Conservation (phyloP, 2,113 vertebrate species). For the Petroica traversi region DNA sequence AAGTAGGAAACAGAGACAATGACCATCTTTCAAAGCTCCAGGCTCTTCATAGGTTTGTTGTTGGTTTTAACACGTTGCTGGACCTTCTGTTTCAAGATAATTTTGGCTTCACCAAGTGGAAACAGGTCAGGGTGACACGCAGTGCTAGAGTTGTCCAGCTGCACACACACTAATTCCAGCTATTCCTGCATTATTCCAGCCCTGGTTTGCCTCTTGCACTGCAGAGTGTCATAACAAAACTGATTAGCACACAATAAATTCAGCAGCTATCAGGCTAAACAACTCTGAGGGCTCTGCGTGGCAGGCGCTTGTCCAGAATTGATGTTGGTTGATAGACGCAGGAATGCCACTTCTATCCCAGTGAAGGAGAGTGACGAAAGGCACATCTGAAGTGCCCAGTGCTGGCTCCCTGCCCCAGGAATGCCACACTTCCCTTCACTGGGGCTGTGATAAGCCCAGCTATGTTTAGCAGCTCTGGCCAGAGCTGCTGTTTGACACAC, state of each 20-base stretch:
- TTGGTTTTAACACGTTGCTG: neutral
- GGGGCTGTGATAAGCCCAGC: constrained; percentile 51
- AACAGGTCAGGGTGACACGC: neutral
- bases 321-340: neutral
- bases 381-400: constrained; percentile 18
- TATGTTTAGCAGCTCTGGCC: constrained; percentile 32
- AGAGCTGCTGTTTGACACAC: constrained; percentile 50
- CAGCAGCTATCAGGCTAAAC: neutral
- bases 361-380: constrained; percentile 33
- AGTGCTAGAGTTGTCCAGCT: neutral
- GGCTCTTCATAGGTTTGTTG: neutral
- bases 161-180: neutral
- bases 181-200: neutral
- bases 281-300: neutral
- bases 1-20: neutral
- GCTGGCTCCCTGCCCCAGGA: constrained; percentile 57
- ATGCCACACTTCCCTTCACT: constrained; percentile 60
- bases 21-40: neutral
- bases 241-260: neutral
- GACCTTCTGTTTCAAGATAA: neutral
- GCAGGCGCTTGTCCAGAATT: neutral
- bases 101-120: neutral
- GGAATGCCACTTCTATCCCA: neutral
- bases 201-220: neutral
- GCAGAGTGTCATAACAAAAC: neutral